Conservation (phyloP, 2,888 invertebrate genomes). For the Malthinus flaveolus region DNA sequence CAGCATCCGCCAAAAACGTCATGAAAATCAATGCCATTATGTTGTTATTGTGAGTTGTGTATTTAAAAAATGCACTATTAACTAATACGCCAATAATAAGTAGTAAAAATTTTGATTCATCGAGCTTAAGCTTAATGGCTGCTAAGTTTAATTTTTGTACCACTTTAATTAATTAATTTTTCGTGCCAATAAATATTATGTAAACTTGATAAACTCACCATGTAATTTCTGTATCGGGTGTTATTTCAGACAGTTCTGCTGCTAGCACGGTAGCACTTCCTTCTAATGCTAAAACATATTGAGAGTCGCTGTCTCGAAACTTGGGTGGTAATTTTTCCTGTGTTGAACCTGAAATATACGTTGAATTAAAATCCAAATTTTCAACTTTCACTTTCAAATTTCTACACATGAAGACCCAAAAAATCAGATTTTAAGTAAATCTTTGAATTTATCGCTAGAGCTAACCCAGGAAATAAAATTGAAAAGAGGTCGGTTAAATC, state of each 20-base stretch:
- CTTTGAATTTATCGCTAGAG: too few relatives aligned
- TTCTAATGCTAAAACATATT: conserved; percentile 46
- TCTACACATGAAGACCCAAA: neutral
- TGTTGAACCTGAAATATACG: conserved; percentile 39
- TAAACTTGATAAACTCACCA: conserved; percentile 44
- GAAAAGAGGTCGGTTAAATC: too few relatives aligned
- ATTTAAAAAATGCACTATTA: conserved; percentile 9
- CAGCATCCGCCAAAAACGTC: conserved; percentile 35
- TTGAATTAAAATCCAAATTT: conserved; percentile 3
- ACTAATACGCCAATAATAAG: neutral
- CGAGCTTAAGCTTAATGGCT: too few relatives aligned
- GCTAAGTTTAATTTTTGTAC: too few relatives aligned
- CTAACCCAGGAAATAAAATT: too few relatives aligned
- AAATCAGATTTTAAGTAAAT: neutral
- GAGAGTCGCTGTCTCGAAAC: conserved; percentile 50
- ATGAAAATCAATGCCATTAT: conserved; percentile 15
- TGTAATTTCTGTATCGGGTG: conserved; percentile 46
- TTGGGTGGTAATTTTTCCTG: conserved; percentile 45
- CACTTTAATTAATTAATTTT: too few relatives aligned
- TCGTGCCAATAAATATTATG: too few relatives aligned
- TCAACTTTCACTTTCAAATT: neutral
- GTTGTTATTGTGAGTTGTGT: conserved; percentile 16
- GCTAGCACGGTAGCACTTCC: conserved; percentile 42
- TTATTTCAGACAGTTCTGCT: conserved; percentile 48
- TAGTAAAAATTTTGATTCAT: neutral